Conservation (phyloP, 2,797 vertebrate species). For the Alectoris magna region DNA sequence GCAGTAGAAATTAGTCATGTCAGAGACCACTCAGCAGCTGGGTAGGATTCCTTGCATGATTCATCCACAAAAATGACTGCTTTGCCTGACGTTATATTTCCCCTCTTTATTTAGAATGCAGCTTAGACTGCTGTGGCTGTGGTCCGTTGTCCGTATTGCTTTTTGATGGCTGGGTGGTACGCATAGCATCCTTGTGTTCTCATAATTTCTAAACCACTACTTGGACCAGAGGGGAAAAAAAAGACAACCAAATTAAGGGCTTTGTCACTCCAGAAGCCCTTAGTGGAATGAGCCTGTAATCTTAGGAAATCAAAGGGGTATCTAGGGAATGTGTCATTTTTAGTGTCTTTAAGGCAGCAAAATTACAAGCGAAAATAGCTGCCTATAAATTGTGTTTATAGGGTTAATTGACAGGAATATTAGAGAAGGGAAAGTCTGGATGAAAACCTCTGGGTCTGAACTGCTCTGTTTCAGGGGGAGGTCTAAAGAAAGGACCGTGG, state of each 20-base stretch:
- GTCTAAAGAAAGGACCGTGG: not conserved
- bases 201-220: slow-evolving; percentile 14
- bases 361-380: not conserved
- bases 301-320: not conserved
- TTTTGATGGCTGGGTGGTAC: slow-evolving; percentile 28
- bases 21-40: not conserved
- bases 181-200: not conserved
- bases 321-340: not conserved
- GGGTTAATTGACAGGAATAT: not conserved
- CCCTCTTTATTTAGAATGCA: slow-evolving; percentile 4
- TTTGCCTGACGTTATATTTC: not conserved
- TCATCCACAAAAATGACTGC: slow-evolving; percentile 28
- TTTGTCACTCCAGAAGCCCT: not conserved
- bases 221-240: not conserved
- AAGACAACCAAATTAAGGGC: not conserved
- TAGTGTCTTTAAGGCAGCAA: not conserved
- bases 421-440: not conserved
- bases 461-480: not conserved
- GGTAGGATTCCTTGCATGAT: not conserved
- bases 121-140: not conserved
- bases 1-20: slow-evolving; percentile 34
- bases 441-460: not conserved
- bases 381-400: not conserved
- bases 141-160: not conserved
- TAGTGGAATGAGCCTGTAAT: not conserved